Conservation (phyloP, 2,888 invertebrate species). For the Xestia sexstrigata region DNA sequence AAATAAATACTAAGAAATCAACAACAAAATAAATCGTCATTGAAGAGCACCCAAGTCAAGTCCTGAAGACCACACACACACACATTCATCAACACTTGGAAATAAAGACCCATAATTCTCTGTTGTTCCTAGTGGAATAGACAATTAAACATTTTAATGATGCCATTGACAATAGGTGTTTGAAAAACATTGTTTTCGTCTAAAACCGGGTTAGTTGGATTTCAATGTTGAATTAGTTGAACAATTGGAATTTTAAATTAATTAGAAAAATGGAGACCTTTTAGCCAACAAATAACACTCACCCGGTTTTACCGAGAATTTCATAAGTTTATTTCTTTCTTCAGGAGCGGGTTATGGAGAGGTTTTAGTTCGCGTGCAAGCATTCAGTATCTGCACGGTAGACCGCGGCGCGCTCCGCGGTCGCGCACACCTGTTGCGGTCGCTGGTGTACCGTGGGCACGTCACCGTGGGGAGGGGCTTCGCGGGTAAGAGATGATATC, state of each 20-base stretch:
- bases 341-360: slow-evolving; percentile 82
- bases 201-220: not conserved
- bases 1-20: too few relatives aligned
- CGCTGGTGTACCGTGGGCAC: slow-evolving; percentile 73
- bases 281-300: not conserved
- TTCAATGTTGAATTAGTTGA: not conserved
- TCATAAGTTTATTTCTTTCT: not conserved
- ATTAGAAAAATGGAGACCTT: not conserved
- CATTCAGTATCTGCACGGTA: slow-evolving; percentile 83
- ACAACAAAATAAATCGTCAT: too few relatives aligned
- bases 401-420: slow-evolving; percentile 85
- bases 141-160: not conserved
- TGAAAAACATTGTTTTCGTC: not conserved
- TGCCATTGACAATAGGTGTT: not conserved
- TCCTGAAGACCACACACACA: too few relatives aligned
- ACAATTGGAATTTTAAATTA: not conserved
- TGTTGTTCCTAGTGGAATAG: not conserved
- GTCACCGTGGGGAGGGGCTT: slow-evolving; percentile 85
- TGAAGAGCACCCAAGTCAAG: too few relatives aligned
- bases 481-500: slow-evolving; percentile 73
- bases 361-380: slow-evolving; percentile 85
- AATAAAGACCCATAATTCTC: not conserved
- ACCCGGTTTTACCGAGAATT: not conserved
- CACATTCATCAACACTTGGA: too few relatives aligned
- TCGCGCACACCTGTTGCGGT: slow-evolving; percentile 77